Percentiles rank a stretch among this genome's conserved stretches.
Conservation (phyloP, 2,113 vertebrate species). For the Muscicapa adusta region DNA sequence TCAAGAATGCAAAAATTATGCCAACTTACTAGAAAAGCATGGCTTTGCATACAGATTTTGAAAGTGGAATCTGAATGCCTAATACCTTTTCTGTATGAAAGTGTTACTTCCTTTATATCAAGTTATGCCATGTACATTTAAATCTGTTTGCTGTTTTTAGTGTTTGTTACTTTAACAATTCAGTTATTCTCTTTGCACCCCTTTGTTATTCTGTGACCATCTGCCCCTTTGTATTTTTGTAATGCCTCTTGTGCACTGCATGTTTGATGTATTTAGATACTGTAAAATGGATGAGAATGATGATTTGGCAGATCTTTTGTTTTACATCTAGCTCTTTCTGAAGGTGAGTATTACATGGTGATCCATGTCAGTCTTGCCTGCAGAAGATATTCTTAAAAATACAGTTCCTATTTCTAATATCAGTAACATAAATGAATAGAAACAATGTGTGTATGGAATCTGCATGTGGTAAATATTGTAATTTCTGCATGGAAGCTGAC, state of each 20-base stretch:
- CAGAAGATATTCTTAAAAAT: background rate
- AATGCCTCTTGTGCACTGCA: slow-evolving; percentile 48
- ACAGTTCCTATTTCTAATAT: background rate
- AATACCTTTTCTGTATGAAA: background rate
- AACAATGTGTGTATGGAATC: background rate
- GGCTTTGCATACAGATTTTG: slow-evolving; percentile 36
- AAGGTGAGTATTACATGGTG: slow-evolving; percentile 60
- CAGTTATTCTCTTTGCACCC: slow-evolving; percentile 8
- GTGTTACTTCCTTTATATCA: background rate
- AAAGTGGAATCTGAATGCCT: slow-evolving; percentile 10
- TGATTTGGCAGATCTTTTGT: slow-evolving; percentile 57
- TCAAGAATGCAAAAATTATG: background rate
- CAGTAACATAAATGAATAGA: background rate
- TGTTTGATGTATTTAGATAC: slow-evolving; percentile 11
- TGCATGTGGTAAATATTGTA: background rate
- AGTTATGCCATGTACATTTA: background rate
- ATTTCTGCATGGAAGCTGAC: background rate
- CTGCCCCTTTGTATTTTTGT: slow-evolving; percentile 25
- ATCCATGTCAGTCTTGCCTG: background rate
- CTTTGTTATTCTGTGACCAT: background rate
- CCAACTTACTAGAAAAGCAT: slow-evolving; percentile 16
- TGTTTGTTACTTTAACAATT: slow-evolving; percentile 16
- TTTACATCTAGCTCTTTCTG: slow-evolving; percentile 24
- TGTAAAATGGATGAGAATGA: slow-evolving; percentile 29
- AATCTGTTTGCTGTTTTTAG: slow-evolving; percentile 31